Evolutionary conservation across 2,888 invertebrate genomes (phyloP), one percentile per base, ranked within the genome.

Genomic region (Drosophila anomalipes): DNA sequence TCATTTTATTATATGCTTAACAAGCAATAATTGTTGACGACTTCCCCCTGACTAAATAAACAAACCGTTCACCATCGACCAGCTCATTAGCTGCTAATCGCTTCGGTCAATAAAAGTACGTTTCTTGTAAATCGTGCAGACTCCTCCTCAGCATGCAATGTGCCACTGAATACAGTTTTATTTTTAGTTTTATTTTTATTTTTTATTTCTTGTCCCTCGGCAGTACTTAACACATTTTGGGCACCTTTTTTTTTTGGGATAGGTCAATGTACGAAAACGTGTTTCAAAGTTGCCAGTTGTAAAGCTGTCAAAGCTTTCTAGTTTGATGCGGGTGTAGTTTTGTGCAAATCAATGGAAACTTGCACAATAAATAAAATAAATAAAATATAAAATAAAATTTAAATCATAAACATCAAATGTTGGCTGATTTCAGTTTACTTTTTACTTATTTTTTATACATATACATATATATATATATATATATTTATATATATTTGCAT

Each of bases 131-230:
- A 52, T 52, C 19, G 26, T 19, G 56, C 61, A 62, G 47, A 26
- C 63, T 41, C 37, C 63, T 41, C 37, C 32, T 19, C 22, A 35
- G 30, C 64, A 57, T 47, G 47, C 61, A 60, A 56, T 88, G 89
- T 88, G 71, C 86, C 69, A 90, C 66, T 90, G 86, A 90, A 83
- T 90, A 90, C 77, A 74, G 83, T 83, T 72, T 47, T 14, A 47
- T 47, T 47, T 39, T 19, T 39, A 19, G 3, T 22, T 22, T 22
- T 44, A 44, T 14, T 47, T 26, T 14, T 44, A 14, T 44, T 47
- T 22, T 22, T 22, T 47, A n/a, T 22, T 22, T 47, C 49, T 51
- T 26, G 57, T 57, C 59, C 47, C 39, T n/a, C 37, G 35, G 26
- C 51, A 53, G 44, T 75, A 80, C 59, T 90, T 88, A 90, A 70